Base-by-base conservation (phyloP, 2,113 vertebrate genomes). In the Octodon degus region DNA sequence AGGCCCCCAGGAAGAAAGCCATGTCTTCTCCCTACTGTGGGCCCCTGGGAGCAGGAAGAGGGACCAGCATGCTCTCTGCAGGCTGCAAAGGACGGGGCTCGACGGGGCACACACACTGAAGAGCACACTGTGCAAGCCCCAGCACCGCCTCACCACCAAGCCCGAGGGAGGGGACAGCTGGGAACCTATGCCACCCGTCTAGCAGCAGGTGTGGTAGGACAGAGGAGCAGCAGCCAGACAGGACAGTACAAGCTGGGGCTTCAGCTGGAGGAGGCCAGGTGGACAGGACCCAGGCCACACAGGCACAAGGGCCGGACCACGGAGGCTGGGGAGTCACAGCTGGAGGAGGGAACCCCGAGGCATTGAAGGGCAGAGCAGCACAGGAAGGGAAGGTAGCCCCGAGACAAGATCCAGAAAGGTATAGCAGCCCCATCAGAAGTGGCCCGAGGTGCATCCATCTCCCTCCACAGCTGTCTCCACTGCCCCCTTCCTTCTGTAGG, bases 201-300 rank as follows among this genome's bases (percentile, higher is more conserved):
- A 17, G 50, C 0, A 2, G 30, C 43, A 1, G 55, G 68, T 0
- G 0, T 0, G 10, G 16, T 2, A 7, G 14, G 34, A 2, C n/a
- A 43, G 20, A 62, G 53, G 50, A 12, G 7, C 1, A 30, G 67
- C 0, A 0, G 17, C 10, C 32, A n/a, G 1, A 17, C 2, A 9
- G 4, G 37, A 65, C 6, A 30, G 0, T 7, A 5, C 50, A 50
- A 67, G n/a, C 30, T 37, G 25, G 19, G 67, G 74, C 50, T 62
- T 37, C 19, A 3, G 13, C 10, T 19, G n/a, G 77, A 53, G 14
- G 37, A 43, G n/a, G n/a, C 24, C 83, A 13, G 50, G 55, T 24
- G 32, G 90, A 67, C 85, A 27, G 55, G 50, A 77, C 32, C 62
- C 50, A 60, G 37, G 14, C 27, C 92, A 43, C 4, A 1, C 2